phyloP scores from a whole-genome alignment of 2,113 vertebrate genomes.

The Sterrhoptilus dennistouni region DNA sequence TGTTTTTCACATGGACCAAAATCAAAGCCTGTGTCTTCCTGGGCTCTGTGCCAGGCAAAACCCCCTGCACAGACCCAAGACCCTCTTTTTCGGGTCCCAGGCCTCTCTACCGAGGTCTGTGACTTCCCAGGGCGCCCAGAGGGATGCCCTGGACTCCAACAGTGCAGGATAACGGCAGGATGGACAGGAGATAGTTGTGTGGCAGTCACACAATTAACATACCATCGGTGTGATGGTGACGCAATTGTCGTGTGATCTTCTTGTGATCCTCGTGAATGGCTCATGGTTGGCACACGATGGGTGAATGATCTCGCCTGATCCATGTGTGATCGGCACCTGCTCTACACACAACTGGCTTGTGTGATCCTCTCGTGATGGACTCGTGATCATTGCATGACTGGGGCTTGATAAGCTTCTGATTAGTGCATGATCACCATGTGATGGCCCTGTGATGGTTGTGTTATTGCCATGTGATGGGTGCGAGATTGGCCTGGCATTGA shows the following conservation, averaged over 20 bases:
- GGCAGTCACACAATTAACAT: background rate
- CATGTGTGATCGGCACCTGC: accelerated
- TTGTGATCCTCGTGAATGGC: background rate
- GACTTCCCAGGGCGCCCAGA: too few species aligned
- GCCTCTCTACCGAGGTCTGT: too few species aligned
- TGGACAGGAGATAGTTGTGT: accelerated
- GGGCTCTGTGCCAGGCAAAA: too few species aligned
- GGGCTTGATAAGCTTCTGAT: background rate
- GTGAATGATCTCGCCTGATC: background rate
- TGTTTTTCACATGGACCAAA: too few species aligned
- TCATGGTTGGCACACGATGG: accelerated
- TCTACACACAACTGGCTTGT: accelerated
- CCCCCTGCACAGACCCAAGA: too few species aligned
- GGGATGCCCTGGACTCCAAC: too few species aligned
- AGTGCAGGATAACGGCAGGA: background rate
- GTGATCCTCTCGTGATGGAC: accelerated
- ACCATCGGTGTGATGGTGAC: too few species aligned
- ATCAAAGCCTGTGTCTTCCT: too few species aligned
- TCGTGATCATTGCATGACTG: accelerated
- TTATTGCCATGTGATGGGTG: background rate
- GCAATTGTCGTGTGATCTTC: too few species aligned
- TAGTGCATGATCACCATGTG: accelerated
- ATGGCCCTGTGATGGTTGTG: accelerated
- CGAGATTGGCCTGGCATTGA: background rate
- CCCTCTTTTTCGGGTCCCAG: too few species aligned